A percentile compares a stretch with the other conserved stretches of the same genome.
phyloP scores from a whole-genome alignment of 2,113 vertebrate genomes.

The human (Homo sapiens) region DNA sequence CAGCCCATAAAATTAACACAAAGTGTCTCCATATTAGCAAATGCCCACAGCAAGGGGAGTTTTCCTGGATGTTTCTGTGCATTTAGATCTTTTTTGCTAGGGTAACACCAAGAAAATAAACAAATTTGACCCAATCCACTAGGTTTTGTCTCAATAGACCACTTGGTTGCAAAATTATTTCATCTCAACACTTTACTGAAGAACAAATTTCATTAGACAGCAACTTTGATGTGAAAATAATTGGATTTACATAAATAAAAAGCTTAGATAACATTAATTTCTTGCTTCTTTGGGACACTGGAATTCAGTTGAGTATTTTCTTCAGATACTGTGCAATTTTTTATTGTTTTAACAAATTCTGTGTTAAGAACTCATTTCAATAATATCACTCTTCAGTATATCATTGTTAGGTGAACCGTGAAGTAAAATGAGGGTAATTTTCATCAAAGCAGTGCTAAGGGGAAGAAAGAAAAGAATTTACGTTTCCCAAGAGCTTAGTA shows the following conservation, averaged over 20 bases:
- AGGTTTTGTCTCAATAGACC: background rate
- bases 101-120: background rate
- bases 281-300: background rate
- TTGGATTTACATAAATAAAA: background rate
- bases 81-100: background rate
- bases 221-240: background rate
- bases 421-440: background rate
- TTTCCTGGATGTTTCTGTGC: background rate
- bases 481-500: background rate
- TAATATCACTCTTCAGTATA: background rate
- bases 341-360: slow-evolving; percentile 23
- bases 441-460: background rate
- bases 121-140: background rate
- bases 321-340: background rate
- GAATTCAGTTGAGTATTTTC: background rate
- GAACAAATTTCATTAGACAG: background rate
- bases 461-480: background rate
- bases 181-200: background rate
- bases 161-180: background rate
- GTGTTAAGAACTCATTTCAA: background rate
- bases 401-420: background rate
- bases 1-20: background rate
- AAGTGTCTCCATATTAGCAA: background rate
- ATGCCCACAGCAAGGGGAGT: background rate
- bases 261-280: background rate